Base-by-base conservation (phyloP, 2,797 vertebrate genomes). In the Xenentodon cancila region DNA sequence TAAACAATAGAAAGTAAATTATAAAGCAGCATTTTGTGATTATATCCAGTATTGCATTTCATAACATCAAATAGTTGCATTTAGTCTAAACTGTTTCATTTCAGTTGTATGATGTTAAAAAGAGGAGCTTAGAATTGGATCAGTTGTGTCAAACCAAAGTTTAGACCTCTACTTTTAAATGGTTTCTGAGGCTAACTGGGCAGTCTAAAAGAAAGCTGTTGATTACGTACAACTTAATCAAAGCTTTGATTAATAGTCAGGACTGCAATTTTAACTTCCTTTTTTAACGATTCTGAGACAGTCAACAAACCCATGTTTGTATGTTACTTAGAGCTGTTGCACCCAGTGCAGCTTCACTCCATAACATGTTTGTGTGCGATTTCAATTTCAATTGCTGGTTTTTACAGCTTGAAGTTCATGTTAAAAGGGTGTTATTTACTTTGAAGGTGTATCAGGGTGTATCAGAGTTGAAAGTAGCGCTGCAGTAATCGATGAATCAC, bases 231-330 rank as follows among this genome's bases (percentile, higher is more conserved):
- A 50, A n/a, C 56, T 4, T 27, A 49, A 64, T 53, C 52, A 56
- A 53, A 67, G 47, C 59, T 47, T 43, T 11, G 32, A 74, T 51
- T 46, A 47, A 37, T 52, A 70, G 52, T 61, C 66, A 61, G 8
- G 46, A 21, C 37, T 37, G 7, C 18, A 46, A 43, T 17, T 53
- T 63, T 47, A 53, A 47, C 47, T 40, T 2, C 55, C 40, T 43
- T 54, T 44, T n/a, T n/a, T n/a, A n/a, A n/a, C n/a, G n/a, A 25
- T 25, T 25, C 25, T 25, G 25, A 25, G 25, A 25, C n/a, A n/a
- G n/a, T n/a, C n/a, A n/a, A n/a, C n/a, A n/a, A n/a, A n/a, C n/a
- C n/a, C n/a, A n/a, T n/a, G n/a, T n/a, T n/a, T n/a, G n/a, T n/a
- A n/a, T n/a, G n/a, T n/a, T n/a, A n/a, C n/a, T n/a, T n/a, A n/a